Evolutionary conservation across 1,140 invertebrate genomes (phyloP), one percentile per base, ranked within the genome.

Genomic region (Ips nitidus): DNA sequence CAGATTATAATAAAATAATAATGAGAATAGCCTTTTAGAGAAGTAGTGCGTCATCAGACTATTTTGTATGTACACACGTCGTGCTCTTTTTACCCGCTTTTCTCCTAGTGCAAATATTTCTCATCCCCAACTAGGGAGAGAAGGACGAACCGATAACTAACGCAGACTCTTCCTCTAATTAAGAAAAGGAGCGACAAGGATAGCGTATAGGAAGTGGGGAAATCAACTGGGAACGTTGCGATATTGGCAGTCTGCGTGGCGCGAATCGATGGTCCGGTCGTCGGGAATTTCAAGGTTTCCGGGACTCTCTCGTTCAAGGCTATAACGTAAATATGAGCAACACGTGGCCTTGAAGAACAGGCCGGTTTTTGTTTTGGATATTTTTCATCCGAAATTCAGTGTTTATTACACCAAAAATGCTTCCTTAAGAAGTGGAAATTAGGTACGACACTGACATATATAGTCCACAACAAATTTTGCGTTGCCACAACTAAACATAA

Each of bases 321-420:
- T n/a, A 55, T 47, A 52, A 52, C 40, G 56, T 53, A 56, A 47
- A 41, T 53, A 60, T 8, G 58, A 69, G 66, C 66, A 69, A 69
- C 66, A 69, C 59, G 66, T 69, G 66, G 58, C 66, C 59, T 69
- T 61, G 58, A 8, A 8, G 7, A 52, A 39, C 58, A 61, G 58
- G 59, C 62, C 56, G 66, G 47, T 68, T 41, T 68, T 42, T 40
- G 45, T 1, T 22, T 50, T 22, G 7, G 22, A 50, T 50, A 22
- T 6, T 6, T 50, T 50, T 50, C 7, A 8, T 50, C 6, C 6
- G 45, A 22, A 50, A 50, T 50, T 50, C 7, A 50, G 3, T 50
- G 22, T 50, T 1, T 8, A 50, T 50, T 50, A 1, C 22, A 22
- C 22, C 22, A 22, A 22, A 22, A 22, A 22, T 22, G 22, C 22